Conservation (phyloP, 2,888 invertebrate genomes). For the Rhimphoctona megacephalus region DNA sequence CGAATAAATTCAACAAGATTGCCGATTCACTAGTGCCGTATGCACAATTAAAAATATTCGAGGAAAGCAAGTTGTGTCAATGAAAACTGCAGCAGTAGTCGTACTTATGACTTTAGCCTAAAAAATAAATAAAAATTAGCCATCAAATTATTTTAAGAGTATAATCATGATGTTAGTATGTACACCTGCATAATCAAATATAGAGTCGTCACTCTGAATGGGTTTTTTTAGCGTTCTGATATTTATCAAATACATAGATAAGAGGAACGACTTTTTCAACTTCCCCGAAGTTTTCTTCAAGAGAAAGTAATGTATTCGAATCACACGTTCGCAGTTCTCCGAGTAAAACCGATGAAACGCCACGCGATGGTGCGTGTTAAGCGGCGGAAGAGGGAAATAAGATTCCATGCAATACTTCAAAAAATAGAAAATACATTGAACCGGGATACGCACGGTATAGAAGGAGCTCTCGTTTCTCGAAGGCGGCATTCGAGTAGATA, state of each 20-base stretch:
- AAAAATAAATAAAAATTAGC: too few species aligned
- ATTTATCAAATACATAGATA: background rate
- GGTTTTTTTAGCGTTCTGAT: background rate
- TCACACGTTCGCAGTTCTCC: background rate
- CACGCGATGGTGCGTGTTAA: slow-evolving; percentile 1
- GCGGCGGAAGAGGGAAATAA: slow-evolving; percentile 14
- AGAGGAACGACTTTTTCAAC: background rate
- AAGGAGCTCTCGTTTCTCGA: slow-evolving; percentile 21
- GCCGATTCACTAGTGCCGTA: background rate
- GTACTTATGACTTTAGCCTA: too few species aligned
- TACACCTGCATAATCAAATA: background rate
- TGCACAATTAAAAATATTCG: background rate
- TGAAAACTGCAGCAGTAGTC: too few species aligned
- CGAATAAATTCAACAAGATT: background rate
- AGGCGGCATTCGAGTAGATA: slow-evolving; percentile 27
- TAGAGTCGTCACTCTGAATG: background rate
- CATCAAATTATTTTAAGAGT: too few species aligned
- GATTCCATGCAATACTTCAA: slow-evolving; percentile 27
- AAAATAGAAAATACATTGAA: slow-evolving; percentile 3
- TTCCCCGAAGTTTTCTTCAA: background rate
- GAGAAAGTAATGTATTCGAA: background rate
- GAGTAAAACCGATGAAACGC: slow-evolving; percentile 6
- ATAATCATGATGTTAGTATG: too few species aligned
- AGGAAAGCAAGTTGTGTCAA: too few species aligned
- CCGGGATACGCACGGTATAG: background rate